Evolutionary conservation across 1,140 invertebrate species (phyloP).

Genomic region (Orchestia grillus): DNA sequence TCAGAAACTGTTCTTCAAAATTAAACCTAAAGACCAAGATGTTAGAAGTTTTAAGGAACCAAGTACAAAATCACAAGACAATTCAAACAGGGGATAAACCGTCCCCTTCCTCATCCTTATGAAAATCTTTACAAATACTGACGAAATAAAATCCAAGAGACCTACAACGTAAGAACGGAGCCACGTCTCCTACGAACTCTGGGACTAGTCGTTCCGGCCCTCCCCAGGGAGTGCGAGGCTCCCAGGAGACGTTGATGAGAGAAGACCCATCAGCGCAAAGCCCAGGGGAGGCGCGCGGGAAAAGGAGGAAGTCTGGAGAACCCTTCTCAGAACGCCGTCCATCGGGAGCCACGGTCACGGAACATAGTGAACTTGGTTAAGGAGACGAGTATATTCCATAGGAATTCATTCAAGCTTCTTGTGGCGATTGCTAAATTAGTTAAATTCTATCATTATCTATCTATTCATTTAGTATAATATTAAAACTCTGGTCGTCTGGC

Average conservation of each 20-base stretch:
- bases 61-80: too few relatives aligned
- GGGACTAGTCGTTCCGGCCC: neutral
- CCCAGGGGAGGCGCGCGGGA: neutral
- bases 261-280: slow-evolving; percentile 17
- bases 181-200: neutral
- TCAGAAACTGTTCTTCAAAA: too few relatives aligned
- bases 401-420: neutral
- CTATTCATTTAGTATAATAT: too few relatives aligned
- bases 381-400: neutral
- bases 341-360: neutral
- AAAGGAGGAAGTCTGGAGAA: neutral
- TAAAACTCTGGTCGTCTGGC: too few relatives aligned
- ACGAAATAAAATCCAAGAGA: neutral
- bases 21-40: too few relatives aligned
- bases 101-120: too few relatives aligned
- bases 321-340: neutral
- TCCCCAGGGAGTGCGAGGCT: neutral
- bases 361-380: neutral
- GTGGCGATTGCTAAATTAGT: neutral
- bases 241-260: slow-evolving; percentile 15
- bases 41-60: too few relatives aligned
- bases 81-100: too few relatives aligned
- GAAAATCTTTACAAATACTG: neutral
- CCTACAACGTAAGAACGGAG: neutral
- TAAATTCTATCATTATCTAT: neutral